phyloP scores from a whole-genome alignment of 2,113 vertebrate genomes.

The Otolemur garnettii region DNA sequence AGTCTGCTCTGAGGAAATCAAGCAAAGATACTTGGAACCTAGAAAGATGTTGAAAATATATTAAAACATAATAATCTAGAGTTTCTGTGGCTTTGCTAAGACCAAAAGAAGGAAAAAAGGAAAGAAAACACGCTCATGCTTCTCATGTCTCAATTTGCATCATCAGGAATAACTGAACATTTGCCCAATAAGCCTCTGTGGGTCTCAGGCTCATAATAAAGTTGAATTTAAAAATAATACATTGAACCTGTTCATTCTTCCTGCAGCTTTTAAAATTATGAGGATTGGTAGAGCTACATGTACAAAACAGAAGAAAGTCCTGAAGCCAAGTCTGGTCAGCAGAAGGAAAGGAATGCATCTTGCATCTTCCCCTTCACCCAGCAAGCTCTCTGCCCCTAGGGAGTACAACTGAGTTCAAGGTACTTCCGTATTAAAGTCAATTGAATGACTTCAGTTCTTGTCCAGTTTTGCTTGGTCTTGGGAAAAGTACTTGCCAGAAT shows the following conservation, averaged over 20 bases:
- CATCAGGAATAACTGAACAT: constrained; percentile 28
- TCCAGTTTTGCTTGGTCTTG: neutral
- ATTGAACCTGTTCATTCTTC: neutral
- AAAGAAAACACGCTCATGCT: constrained; percentile 41
- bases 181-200: constrained; percentile 4
- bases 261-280: neutral
- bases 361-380: neutral
- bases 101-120: constrained; percentile 28
- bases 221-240: constrained; percentile 17
- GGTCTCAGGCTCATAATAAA: neutral
- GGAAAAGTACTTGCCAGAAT: constrained; percentile 17
- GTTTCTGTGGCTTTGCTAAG: constrained; percentile 65
- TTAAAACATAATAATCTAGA: constrained; percentile 30
- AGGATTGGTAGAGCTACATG: neutral
- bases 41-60: constrained; percentile 65
- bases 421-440: neutral
- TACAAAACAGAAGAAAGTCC: neutral
- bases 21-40: constrained; percentile 54
- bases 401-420: neutral
- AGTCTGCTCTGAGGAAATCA: constrained; percentile 54
- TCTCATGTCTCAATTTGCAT: constrained; percentile 68
- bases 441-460: neutral
- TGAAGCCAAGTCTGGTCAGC: neutral
- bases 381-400: neutral
- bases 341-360: neutral